Evolutionary conservation across 2,888 invertebrate genomes (phyloP), one percentile per base, ranked within the genome.

Genomic region (Trachelus troglodyta): DNA sequence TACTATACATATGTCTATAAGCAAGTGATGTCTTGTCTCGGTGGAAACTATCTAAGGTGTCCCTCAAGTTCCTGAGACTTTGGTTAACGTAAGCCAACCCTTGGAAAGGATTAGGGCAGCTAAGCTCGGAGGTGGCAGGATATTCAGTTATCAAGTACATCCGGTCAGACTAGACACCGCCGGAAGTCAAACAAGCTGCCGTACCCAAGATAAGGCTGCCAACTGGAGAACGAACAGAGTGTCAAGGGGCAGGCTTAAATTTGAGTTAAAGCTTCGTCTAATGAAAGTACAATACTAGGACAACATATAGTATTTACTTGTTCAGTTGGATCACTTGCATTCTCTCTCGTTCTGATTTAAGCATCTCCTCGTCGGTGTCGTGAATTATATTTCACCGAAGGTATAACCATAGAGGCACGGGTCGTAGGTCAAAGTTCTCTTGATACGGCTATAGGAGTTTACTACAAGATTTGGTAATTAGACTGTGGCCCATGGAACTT

Each of bases 101-200:
- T 86, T 84, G 83, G 87, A 87, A 88, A 90, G 90, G 90, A 90
- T 90, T 90, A 90, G 84, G 81, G 78, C 81, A 77, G 81, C 86
- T 87, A 87, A 89, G 86, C 87, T 81, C 81, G 83, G 83, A 74
- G 76, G 74, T 74, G 73, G 76, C 76, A 74, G 79, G 79, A 76
- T 79, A 79, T 76, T 76, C 86, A 85, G 88, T 87, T 89, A 89
- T 90, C 89, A 89, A 90, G 86, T 88, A 82, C 86, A 86, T 90
- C 89, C 90, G 90, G 90, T 89, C 89, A 88, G 87, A 86, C 86
- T 85, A 86, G 87, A 85, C 84, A 84, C 80, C 81, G 85, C 85
- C 88, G 90, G 90, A 90, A 90, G 89, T 87, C 85, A 87, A 90
- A 89, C 89, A 89, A 87, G 88, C 89, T 89, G 90, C 86, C 85